A percentile compares a stretch with the other conserved stretches of the same genome.
Conservation (phyloP, 2,113 vertebrate genomes). For the Scomber colias region DNA sequence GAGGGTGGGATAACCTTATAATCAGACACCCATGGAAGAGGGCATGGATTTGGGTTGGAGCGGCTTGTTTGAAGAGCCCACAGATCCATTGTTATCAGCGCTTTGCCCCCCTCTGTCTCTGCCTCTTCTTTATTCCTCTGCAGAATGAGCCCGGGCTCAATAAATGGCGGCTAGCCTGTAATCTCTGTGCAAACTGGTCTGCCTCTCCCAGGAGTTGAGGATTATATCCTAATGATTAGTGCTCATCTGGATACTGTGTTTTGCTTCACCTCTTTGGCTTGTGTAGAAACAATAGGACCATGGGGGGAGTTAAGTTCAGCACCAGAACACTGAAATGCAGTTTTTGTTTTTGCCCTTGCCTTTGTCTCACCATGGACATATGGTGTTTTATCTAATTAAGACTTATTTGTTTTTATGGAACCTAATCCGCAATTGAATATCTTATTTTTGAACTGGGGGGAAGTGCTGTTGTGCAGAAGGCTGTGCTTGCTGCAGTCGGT, state of each 20-base stretch:
- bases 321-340: conserved; percentile 65
- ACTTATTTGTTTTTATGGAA: conserved; percentile 37
- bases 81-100: conserved; percentile 84
- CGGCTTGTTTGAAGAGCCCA: conserved; percentile 83
- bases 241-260: conserved; percentile 83
- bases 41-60: conserved; percentile 82
- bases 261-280: conserved; percentile 80
- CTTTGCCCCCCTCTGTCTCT: conserved; percentile 74
- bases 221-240: conserved; percentile 87
- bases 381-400: conserved; percentile 62
- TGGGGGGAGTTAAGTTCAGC: conserved; percentile 64
- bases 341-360: conserved; percentile 72
- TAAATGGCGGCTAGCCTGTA: conserved; percentile 81
- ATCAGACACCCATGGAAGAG: conserved; percentile 85
- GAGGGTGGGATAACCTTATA: conserved; percentile 87
- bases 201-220: conserved; percentile 80
- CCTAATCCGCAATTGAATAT: conserved; percentile 48
- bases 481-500: conserved; percentile 1
- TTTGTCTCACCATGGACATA: conserved; percentile 63
- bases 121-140: conserved; percentile 81
- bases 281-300: conserved; percentile 74
- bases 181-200: conserved; percentile 84
- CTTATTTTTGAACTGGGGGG: conserved; percentile 5
- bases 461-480: background rate
- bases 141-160: conserved; percentile 83